Evolutionary conservation across 2,797 vertebrate species (phyloP).

Genomic region (Oreochromis mossambicus): DNA sequence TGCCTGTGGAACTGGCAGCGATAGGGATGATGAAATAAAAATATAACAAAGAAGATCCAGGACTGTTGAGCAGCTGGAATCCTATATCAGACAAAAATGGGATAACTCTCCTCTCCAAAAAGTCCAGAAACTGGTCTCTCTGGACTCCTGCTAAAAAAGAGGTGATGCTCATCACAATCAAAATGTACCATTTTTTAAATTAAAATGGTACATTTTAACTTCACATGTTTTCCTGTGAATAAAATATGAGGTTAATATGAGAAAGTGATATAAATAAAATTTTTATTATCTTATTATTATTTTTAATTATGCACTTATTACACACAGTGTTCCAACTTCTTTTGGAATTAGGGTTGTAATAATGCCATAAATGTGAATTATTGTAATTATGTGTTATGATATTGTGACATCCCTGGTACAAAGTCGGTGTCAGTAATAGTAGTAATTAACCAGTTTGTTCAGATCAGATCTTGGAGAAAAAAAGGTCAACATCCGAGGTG

Average conservation of each 20-base stretch:
- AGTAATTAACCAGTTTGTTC: not conserved
- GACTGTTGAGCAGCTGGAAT: not conserved
- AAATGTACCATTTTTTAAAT: not conserved
- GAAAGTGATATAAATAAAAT: not conserved
- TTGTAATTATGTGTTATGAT: not conserved
- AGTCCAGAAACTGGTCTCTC: not conserved
- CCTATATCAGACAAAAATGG: not conserved
- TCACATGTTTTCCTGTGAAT: not conserved
- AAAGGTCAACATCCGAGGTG: not conserved
- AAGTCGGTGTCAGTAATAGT: not conserved
- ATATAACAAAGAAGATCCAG: not conserved
- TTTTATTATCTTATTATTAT: not conserved
- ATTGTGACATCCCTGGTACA: not conserved
- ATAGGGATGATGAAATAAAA: not conserved
- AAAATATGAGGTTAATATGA: not conserved
- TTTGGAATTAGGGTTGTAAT: not conserved
- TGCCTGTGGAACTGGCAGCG: too few relatives aligned
- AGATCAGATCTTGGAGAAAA: not conserved
- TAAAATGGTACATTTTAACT: not conserved
- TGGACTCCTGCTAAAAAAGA: not conserved
- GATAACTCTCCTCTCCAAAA: not conserved
- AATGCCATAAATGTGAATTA: not conserved
- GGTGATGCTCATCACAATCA: not conserved
- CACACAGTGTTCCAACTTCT: not conserved
- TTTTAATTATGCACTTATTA: not conserved